Evolutionary conservation across 53 echinoderm and acorn worm species (phyloP), one percentile per base, ranked within the genome.

Genomic region (Zoroaster sp.): DNA sequence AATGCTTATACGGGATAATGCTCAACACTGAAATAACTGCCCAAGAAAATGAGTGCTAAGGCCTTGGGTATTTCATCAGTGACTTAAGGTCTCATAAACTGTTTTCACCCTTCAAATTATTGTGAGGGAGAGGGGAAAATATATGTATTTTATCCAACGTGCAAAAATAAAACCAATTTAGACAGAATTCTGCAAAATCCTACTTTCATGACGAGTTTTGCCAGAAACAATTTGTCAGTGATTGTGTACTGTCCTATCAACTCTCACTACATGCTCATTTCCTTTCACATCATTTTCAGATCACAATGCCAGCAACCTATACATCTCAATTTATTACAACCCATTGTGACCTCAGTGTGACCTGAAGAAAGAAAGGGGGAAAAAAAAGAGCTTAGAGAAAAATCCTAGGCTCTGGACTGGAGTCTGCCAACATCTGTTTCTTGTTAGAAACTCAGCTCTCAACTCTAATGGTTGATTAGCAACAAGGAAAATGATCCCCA

Each of bases 381-480:
- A n/a, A n/a, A n/a, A n/a, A n/a, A n/a, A n/a, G n/a, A n/a, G n/a
- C n/a, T n/a, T 4, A 25, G 23, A 76, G 3, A 34, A 21, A 13
- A 28, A 39, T 78, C 78, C 38, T 11, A 37, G 38, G 42, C 20
- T 11, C 23, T 1, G 45, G 45, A n/a, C n/a, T 44, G 7, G n/a
- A 25, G 63, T 23, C 12, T 63, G 28, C 63, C 40, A 40, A 80
- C 80, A 80, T 80, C 80, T 80, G 80, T 63, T 80, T 80, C 80
- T 80, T 80, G 80, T 80, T 80, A 65, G 51, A 66, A 80, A 80
- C 80, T 80, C 63, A 63, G 80, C 80, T 80, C 25, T 34, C 7
- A 51, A 80, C 80, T 80, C 28, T 30, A 39, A 80, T 40, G 80
- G 80, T 40, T 80, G 80, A 80, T 80, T 80, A 80, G 80, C 80